These are phyloP conservation scores for Macrophya annulata DNA, from an alignment of 2,888 invertebrate genomes.

Conservation along the genomic window DNA sequence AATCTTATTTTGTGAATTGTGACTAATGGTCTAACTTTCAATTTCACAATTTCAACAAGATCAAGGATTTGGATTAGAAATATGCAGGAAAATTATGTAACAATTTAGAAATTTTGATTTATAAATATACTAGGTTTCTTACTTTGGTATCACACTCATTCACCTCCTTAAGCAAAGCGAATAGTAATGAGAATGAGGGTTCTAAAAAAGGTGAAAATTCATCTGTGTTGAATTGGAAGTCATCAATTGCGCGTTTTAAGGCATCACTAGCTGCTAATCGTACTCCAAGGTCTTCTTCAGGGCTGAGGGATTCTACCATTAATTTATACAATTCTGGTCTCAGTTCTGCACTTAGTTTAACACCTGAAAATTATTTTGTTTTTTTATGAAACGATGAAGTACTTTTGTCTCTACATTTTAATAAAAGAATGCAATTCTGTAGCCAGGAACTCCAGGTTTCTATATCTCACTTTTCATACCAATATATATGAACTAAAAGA, in stretches of 20 bases:
- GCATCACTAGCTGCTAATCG: conserved; percentile 93
- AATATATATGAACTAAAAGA: background rate
- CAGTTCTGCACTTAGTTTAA: conserved; percentile 90
- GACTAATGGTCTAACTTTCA: background rate
- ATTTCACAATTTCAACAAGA: background rate
- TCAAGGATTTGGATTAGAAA: background rate
- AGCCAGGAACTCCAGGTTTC: background rate
- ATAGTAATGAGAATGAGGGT: conserved; percentile 89
- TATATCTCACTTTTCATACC: background rate
- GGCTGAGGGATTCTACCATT: conserved; percentile 87
- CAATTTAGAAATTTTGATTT: background rate
- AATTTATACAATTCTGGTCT: conserved; percentile 92
- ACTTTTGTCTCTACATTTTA: background rate
- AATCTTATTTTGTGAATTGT: background rate
- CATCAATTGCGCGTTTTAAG: conserved; percentile 91
- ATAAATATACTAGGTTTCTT: conserved; percentile 59
- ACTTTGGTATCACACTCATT: conserved; percentile 96
- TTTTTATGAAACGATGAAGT: background rate
- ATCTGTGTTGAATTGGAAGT: conserved; percentile 94
- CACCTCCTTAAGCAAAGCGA: conserved; percentile 92
- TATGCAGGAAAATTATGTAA: background rate
- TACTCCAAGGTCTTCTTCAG: conserved; percentile 93
- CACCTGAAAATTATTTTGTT: conserved; percentile 77
- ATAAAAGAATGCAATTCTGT: background rate
- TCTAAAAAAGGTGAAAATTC: conserved; percentile 93